Percentiles rank a stretch among this genome's conserved stretches.
phyloP scores from a whole-genome alignment of 53 echinoderm and acorn worm genomes.

The Mesocentrotus franciscanus region DNA sequence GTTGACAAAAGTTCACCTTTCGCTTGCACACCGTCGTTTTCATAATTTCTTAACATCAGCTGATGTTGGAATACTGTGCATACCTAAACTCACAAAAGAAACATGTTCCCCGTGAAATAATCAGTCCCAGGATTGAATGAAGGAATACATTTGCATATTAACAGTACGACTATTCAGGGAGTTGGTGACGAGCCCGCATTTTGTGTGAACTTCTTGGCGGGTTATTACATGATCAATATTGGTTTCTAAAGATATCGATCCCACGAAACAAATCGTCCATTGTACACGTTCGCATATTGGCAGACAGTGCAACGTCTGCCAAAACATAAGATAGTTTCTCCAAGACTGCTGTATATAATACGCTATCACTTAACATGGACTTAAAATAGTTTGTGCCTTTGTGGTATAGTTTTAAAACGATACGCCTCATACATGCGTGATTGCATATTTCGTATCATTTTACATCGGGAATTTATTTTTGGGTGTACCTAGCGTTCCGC shows the following conservation, averaged over 20 bases:
- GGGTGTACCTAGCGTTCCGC: too few relatives aligned
- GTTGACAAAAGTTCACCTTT: too few relatives aligned
- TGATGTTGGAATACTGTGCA: background rate
- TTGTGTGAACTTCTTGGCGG: background rate
- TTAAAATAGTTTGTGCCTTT: background rate
- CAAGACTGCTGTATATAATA: background rate
- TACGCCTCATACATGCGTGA: too few relatives aligned
- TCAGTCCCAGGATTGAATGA: background rate
- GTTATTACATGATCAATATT: background rate
- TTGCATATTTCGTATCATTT: too few relatives aligned
- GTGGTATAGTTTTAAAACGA: background rate
- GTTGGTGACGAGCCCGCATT: background rate
- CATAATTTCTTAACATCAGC: background rate
- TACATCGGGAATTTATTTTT: too few relatives aligned
- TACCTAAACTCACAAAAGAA: background rate
- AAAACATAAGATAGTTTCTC: background rate
- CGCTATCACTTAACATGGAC: background rate
- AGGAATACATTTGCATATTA: background rate
- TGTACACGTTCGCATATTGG: background rate
- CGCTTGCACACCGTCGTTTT: background rate
- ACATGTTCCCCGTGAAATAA: background rate
- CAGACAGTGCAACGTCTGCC: background rate
- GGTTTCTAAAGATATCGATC: conserved; percentile 12
- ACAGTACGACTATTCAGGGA: background rate
- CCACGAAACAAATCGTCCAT: background rate